Evolutionary conservation across 2,888 invertebrate genomes (phyloP), one percentile per base, ranked within the genome.

Genomic region (Ceratothoa steindachneri): DNA sequence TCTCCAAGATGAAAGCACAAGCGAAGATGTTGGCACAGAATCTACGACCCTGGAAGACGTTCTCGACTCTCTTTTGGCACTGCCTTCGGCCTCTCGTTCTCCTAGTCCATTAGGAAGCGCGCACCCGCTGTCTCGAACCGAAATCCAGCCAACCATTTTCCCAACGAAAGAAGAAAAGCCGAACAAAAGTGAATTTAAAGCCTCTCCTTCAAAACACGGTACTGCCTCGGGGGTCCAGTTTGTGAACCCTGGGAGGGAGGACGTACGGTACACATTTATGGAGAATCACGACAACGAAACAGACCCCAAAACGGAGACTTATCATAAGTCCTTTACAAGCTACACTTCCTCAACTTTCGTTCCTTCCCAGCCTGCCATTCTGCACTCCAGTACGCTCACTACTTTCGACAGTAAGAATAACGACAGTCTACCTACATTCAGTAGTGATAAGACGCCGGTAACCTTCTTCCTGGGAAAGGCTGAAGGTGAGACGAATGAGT

Each of bases 11-110:
- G 60, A 60, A 60, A 60, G 60, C 24, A 65, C 51, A 5, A 29
- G 66, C 19, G 53, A 53, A 30, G 55, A 67, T 52, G 66, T 66
- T 24, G 41, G 31, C n/a, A 53, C 70, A 1, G 74, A 75, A 29
- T 67, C 92, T 82, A 92, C 93, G 77, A 95, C 95, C 81, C 87
- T 95, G 84, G 95, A 95, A 88, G 95, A 95, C 87, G 95, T 95
- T 81, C 88, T 95, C 86, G 93, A 95, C 86, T 93, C 94, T 81
- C 89, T 95, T 82, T 89, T 95, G 85, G 93, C 94, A 83, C 88
- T 93, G 84, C 91, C 93, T 83, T 88, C 91, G 81, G 86, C 87
- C 82, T 89, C 91, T 83, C 88, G 91, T 84, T 90, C 91, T 83
- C 90, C 92, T 82, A 92, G 92, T 84, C 89, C 89, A 7, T 60